phyloP scores from a whole-genome alignment of 2,113 vertebrate species.

The Odocoileus virginianus region DNA sequence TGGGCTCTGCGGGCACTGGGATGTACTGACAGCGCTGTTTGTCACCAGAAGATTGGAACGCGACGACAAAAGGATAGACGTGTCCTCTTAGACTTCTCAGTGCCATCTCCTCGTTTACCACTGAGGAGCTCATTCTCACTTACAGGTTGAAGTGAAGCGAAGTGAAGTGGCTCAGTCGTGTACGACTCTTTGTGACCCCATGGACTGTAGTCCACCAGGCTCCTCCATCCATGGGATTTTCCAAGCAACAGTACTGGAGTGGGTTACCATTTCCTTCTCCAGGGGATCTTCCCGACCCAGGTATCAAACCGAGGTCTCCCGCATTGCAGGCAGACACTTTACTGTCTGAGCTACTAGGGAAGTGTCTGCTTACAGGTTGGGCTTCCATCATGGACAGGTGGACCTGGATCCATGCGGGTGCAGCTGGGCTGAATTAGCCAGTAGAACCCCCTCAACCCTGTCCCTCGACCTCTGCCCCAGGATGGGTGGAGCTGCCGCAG shows the following conservation, averaged over 20 bases:
- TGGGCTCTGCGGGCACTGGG: accelerated
- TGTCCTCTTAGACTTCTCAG: not conserved
- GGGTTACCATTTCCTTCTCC: not conserved
- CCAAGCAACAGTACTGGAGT: not conserved
- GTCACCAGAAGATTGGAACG: not conserved
- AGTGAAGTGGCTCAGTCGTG: not conserved
- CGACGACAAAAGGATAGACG: accelerated
- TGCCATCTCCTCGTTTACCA: not conserved
- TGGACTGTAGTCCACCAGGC: not conserved
- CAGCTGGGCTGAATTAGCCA: not conserved
- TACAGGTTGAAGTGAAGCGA: not conserved
- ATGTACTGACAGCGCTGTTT: accelerated
- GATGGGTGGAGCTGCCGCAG: not conserved
- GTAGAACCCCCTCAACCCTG: not conserved
- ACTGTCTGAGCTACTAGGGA: not conserved
- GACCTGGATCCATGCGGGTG: accelerated
- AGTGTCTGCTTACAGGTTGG: not conserved
- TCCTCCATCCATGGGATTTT: not conserved
- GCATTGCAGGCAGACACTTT: not conserved
- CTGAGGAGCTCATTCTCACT: not conserved
- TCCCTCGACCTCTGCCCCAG: accelerated
- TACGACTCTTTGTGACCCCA: not conserved
- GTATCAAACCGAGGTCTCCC: not conserved
- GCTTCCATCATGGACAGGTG: not conserved
- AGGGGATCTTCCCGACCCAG: not conserved